Evolutionary conservation across 1,140 invertebrate species (phyloP).

Genomic region (Bilobella aurantiaca): DNA sequence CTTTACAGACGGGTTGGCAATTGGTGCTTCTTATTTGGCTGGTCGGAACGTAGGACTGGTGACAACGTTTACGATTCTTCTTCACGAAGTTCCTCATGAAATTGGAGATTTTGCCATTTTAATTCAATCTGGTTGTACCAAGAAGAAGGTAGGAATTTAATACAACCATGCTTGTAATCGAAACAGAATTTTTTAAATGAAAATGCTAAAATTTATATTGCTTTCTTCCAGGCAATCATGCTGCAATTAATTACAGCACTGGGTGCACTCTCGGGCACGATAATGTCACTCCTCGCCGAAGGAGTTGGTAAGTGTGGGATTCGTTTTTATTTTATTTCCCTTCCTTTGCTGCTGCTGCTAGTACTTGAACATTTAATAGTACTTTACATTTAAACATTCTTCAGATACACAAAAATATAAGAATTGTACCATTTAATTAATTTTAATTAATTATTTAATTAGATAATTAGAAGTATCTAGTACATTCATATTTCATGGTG

Average conservation of each 20-base stretch:
- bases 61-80: constrained; percentile 83
- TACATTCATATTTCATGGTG: no score
- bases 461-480: no score
- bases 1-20: constrained; percentile 92
- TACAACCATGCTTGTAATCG: constrained; percentile 2
- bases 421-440: no score
- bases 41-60: constrained; percentile 69
- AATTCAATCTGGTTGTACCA: constrained; percentile 81
- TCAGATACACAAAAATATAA: background rate
- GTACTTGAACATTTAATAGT: background rate
- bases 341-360: no score
- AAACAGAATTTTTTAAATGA: background rate
- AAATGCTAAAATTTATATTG: constrained; percentile 25
- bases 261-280: constrained; percentile 82
- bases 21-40: constrained; percentile 90
- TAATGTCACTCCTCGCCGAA: constrained; percentile 69
- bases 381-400: background rate
- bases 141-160: constrained; percentile 55
- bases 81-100: constrained; percentile 96
- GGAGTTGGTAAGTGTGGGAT: constrained; percentile 53
- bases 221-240: constrained; percentile 62
- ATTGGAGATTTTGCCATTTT: constrained; percentile 97
- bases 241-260: constrained; percentile 86
- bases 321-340: no score
- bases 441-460: no score